Base-by-base conservation (phyloP, 2,113 vertebrate genomes). In the Leptodactylus fuscus region DNA sequence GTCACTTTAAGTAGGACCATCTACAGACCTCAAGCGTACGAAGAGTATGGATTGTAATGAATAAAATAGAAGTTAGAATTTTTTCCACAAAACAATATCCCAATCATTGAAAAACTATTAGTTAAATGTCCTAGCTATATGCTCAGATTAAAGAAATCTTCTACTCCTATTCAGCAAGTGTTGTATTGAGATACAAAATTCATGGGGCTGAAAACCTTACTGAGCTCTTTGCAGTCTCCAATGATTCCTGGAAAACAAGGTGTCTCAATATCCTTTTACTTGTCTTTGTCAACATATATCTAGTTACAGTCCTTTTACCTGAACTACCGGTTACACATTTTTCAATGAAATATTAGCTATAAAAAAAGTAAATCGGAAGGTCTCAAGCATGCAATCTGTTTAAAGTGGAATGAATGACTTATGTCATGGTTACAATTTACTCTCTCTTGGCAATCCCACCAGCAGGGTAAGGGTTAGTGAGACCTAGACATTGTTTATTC, bases 401-500 rank as follows among this genome's bases (percentile, higher is more conserved):
- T 69, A 18, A 18, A 5, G 15, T 36, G 65, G 29, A 15, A 32
- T 15, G 16, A 5, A 32, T 65, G 20, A n/a, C 2, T 62, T n/a
- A 5, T 58, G n/a, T 24, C 0, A 2, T 24, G 55, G 12, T 16
- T 5, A 65, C 24, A n/a, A n/a, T 4, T 74, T 5, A 22, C 27
- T n/a, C 24, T 11, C 34, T 16, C 24, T 18, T 2, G 53, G 20
- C 38, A 22, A 44, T 38, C n/a, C 32, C 11, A 48, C 62, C 67
- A 86, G 62, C 62, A 73, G 65, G 49, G 71, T 38, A 80, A 69
- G 76, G 75, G 83, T 73, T 85, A 80, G 46, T 58, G 5, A 80
- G 65, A 29, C 27, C 49, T 41, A 79, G 84, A 81, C 84, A 60
- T 81, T 86, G 84, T 86, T 86, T 81, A 44, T 73, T 81, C 51